Percentiles rank a stretch among this genome's conserved stretches.
phyloP scores from a whole-genome alignment of 2,797 vertebrate genomes.

The Zonotrichia albicollis region DNA sequence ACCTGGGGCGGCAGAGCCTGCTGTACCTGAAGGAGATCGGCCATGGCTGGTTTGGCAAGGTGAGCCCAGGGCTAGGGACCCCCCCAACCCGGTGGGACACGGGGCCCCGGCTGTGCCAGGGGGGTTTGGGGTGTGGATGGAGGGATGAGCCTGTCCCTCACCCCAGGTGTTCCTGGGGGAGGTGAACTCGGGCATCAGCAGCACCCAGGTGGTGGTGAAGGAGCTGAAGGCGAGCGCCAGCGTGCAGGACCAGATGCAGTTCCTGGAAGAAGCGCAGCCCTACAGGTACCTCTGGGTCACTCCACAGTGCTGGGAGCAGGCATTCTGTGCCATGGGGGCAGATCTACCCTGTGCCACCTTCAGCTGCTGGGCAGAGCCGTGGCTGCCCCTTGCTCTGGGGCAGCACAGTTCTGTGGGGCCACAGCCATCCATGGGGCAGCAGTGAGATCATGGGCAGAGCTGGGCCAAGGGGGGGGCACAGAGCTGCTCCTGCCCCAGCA shows the following conservation, averaged over 20 bases:
- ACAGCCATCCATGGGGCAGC: background rate
- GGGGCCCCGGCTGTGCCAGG: fast-evolving
- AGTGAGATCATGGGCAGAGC: constrained; percentile 28
- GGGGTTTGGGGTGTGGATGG: background rate
- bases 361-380: fast-evolving
- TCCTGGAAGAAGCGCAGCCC: constrained; percentile 90
- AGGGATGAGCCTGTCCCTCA: background rate
- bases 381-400: background rate
- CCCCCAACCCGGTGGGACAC: fast-evolving
- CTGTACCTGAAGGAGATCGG: constrained; percentile 96
- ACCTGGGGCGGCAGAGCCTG: constrained; percentile 88
- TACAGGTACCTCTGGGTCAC: constrained; percentile 81
- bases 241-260: constrained; percentile 91
- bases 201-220: constrained; percentile 93
- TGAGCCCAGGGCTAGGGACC: constrained; percentile 69
- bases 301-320: fast-evolving
- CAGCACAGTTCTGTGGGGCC: background rate
- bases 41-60: constrained; percentile 98
- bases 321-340: background rate
- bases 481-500: background rate
- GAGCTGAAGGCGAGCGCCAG: constrained; percentile 89
- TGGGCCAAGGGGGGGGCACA: fast-evolving
- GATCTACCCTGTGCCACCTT: fast-evolving
- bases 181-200: constrained; percentile 84
- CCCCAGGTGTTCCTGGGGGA: constrained; percentile 93